Base-by-base conservation (phyloP, 2,113 vertebrate genomes). In the Jaculus jaculus region DNA sequence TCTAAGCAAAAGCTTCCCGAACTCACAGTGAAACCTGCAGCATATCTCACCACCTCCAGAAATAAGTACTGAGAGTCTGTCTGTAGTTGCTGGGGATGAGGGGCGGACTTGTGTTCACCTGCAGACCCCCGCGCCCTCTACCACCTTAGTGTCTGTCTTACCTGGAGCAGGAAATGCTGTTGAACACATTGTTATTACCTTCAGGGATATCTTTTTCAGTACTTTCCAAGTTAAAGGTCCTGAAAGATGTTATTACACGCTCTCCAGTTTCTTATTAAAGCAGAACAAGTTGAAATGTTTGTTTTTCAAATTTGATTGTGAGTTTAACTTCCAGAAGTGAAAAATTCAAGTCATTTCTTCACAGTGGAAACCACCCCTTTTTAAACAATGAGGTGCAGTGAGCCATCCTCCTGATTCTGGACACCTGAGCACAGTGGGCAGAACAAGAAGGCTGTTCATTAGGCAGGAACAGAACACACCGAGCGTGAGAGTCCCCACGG, bases 361-460 rank as follows among this genome's bases (percentile, higher is more conserved):
- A 95, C 74, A n/a, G n/a, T 90, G 94, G 96, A 97, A 96, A 97
- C 47, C 88, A 94, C 96, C 96, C 26, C 87, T 68, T 84, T 89
- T 65, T 37, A 94, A 94, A 96, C 89, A 96, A 89, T 89, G 78
- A 68, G 58, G 30, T 24, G 13, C 81, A 83, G 28, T 87, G 79
- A 89, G n/a, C n/a, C 42, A 20, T 72, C 20, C 42, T 37, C 26
- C 69, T 66, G 13, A 24, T n/a, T 26, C 32, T 63, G 79, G 66
- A 74, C 32, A 37, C 68, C 51, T 83, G 47, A 77, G 73, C 61
- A 90, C 34, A 69, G 63, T 28, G 24, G 73, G 37, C 12, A 87
- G 90, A 89, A 97, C 69, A 96, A 94, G 91, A 87, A 63, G 75
- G 28, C 54, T 65, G 84, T 90, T 93, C 92, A 96, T 58, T 77